phyloP scores from a whole-genome alignment of 2,797 vertebrate species.

The Pangasius sanitwongsei region DNA sequence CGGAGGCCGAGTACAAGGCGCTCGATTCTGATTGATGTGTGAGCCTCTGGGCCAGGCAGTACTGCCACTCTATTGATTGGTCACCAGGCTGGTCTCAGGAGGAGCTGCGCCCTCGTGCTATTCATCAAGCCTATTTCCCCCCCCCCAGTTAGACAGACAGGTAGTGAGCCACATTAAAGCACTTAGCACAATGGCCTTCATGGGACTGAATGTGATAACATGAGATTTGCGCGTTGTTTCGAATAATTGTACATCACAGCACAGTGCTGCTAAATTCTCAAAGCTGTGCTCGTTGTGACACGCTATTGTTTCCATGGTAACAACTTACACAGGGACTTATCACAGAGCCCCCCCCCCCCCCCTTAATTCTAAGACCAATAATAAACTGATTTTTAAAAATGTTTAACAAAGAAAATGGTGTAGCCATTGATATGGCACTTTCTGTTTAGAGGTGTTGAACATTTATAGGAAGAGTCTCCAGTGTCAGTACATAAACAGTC shows the following conservation, averaged over 20 bases:
- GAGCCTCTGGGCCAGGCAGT: conserved; percentile 30
- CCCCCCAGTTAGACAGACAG: conserved; percentile 12
- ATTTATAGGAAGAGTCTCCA: neutral
- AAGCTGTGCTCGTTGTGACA: neutral
- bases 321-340: neutral
- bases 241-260: neutral
- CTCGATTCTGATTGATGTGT: conserved; percentile 46
- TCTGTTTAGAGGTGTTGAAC: neutral
- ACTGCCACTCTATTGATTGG: conserved; percentile 46
- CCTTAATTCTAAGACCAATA: neutral
- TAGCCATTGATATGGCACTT: neutral
- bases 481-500: neutral
- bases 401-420: neutral
- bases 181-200: neutral
- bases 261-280: neutral
- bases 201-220: neutral
- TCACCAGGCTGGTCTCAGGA: conserved; percentile 34
- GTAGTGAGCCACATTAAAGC: conserved; percentile 15
- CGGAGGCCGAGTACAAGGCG: conserved; percentile 11
- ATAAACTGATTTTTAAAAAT: neutral
- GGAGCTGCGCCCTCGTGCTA: conserved; percentile 11
- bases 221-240: no score
- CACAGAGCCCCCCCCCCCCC: no score
- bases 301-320: conserved; percentile 1
- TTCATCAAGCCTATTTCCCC: conserved; percentile 37